Percentiles rank a stretch among this genome's conserved stretches.
Evolutionary conservation across 1,140 invertebrate species (phyloP).

Genomic region (Ostrea denselamellosa): DNA sequence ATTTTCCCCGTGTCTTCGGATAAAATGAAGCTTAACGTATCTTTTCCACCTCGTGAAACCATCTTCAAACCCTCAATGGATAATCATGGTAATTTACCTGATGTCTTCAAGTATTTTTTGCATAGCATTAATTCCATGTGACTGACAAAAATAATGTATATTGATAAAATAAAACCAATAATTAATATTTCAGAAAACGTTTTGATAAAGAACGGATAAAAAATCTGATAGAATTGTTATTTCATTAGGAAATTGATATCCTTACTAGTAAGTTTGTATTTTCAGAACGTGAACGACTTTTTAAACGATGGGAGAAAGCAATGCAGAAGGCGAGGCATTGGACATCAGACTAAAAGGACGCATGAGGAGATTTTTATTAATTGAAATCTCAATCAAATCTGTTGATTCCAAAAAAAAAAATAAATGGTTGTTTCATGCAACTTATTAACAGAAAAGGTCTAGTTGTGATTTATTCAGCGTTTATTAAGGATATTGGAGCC

Average conservation of each 20-base stretch:
- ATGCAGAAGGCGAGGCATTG: constrained; percentile 45
- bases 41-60: background rate
- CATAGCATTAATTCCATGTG: too few species aligned
- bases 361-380: background rate
- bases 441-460: too few species aligned
- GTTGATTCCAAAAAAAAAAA: too few species aligned
- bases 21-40: constrained; percentile 6
- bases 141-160: too few species aligned
- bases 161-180: background rate
- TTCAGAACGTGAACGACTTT: constrained; percentile 26
- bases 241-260: background rate
- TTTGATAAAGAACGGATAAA: background rate
- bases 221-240: background rate
- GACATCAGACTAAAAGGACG: constrained; percentile 35
- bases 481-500: too few species aligned
- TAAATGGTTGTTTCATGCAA: too few species aligned
- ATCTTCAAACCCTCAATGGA: constrained; percentile 1
- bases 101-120: background rate
- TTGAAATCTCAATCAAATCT: too few species aligned
- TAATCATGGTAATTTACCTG: background rate
- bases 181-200: background rate
- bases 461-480: too few species aligned
- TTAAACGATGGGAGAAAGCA: constrained; percentile 44
- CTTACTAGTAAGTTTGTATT: background rate
- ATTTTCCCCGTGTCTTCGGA: constrained; percentile 23